Evolutionary conservation across 2,888 invertebrate species (phyloP), one percentile per base, ranked within the genome.

Genomic region (Rhingia campestris): DNA sequence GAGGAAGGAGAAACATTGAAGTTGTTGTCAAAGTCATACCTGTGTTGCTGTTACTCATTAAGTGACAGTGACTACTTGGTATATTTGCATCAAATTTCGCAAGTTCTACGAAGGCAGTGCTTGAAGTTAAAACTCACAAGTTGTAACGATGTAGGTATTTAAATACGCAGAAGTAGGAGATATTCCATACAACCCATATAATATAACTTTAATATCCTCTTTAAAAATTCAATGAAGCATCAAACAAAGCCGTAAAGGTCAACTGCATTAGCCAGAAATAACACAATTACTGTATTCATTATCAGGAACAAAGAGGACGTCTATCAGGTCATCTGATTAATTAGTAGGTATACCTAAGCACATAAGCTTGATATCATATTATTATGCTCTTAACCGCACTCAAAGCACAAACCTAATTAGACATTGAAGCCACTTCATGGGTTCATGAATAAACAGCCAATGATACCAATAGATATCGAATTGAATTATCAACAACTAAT

Each of bases 291-390:
- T 22, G 22, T 22, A 22, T 22, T 22, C 22, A 22, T 45, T 63
- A 33, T 45, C 45, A 32, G 53, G 51, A 7, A 32, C 70, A 58
- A 72, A 58, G 72, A 22, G 58, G 35, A 37, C 7, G 6, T 12
- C 4, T 6, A 51, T 49, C 10, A 33, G 56, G 43, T 12, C 12
- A 0, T 45, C 58, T 49, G 58, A 81, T 74, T 81, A 81, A 81
- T 81, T 81, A 74, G 43, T 63, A 33, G 33, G 43, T 14, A 30
- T 10, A 49, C 37, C 33, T 56, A 6, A 12, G 39, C 7, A 39
- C 61, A 22, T 22, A 22, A 22, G 22, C 22, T 22, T 22, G 22
- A 22, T 22, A 22, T 22, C 22, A 22, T 22, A 22, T 22, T 22
- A 22, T 22, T 22, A 22, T 22, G 22, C 22, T 22, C 22, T 22